phyloP scores from a whole-genome alignment of 2,113 vertebrate species.

The Pelodiscus sinensis region DNA sequence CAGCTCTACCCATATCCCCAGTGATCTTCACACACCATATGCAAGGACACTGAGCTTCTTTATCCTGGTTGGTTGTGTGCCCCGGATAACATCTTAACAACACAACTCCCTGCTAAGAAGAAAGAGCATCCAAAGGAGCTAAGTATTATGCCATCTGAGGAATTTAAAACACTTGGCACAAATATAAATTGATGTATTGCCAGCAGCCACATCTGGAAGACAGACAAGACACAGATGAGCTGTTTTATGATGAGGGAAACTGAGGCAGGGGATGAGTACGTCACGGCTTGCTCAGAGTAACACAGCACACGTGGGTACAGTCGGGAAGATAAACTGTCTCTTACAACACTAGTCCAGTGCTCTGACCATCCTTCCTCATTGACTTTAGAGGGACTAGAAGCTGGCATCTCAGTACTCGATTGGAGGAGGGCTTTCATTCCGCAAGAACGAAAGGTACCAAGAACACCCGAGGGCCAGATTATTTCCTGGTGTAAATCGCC shows the following conservation, averaged over 20 bases:
- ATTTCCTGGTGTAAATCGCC: background rate
- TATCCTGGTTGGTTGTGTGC: background rate
- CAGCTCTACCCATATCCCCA: background rate
- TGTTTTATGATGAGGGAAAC: background rate
- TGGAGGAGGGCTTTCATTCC: background rate
- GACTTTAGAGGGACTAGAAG: background rate
- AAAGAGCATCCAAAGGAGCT: background rate
- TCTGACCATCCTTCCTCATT: background rate
- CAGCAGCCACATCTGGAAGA: background rate
- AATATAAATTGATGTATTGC: background rate
- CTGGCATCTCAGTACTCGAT: rapidly evolving
- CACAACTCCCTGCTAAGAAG: background rate
- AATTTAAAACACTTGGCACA: background rate
- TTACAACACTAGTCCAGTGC: background rate
- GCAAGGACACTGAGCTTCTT: background rate
- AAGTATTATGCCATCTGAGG: background rate
- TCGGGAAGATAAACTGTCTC: background rate
- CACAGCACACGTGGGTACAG: background rate
- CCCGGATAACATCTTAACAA: background rate
- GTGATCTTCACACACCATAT: rapidly evolving
- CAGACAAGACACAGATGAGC: background rate
- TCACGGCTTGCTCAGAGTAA: background rate
- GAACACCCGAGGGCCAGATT: conserved; percentile 5
- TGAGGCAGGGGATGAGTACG: background rate
- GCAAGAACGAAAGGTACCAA: background rate